Base-by-base conservation (phyloP, 2,888 invertebrate genomes). In the Phyto melanocephala region DNA sequence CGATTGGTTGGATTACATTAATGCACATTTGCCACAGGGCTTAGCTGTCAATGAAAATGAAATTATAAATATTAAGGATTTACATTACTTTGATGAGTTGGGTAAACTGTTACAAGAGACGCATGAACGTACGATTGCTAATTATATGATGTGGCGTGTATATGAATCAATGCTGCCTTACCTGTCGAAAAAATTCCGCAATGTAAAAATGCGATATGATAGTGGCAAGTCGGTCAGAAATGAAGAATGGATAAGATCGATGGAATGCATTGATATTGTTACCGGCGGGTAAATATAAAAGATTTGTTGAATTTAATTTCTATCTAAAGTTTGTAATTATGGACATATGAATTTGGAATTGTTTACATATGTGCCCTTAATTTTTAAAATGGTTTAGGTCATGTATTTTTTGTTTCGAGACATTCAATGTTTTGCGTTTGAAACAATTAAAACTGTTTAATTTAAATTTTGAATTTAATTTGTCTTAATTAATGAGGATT, bases 201-300 rank as follows among this genome's bases (percentile, higher is more conserved):
- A 95, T 67, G 92, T 96, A 0, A 96, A 97, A 88, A 92, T 97
- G 65, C 93, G 95, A 42, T 98, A 96, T 91, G 95, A 95, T 67
- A 95, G 96, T 0, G 95, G 95, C 0, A 92, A 97, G 7, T 95
- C 95, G 7, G 97, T 97, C 0, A 95, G 95, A 89, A 95, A 96
- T 0, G 96, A 96, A 89, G 92, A 96, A 74, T 96, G 96, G 89
- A 94, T 97, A 52, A 93, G 97, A 15, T 98, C 97, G 97, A 97
- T 97, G 92, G 97, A 97, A 89, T 98, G 97, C 89, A 94, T 96
- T 22, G 96, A 96, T 85, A 94, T 95, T 10, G 94, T 95, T 28
- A 94, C 95, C 82, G 94, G 94, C 87, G 95, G 95, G 95, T 95
- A 90, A 85, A 87, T 86, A 65, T 10, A 13, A 10, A 5, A 28